These are phyloP conservation scores for Sturnus vulgaris DNA, from an alignment of 2,113 vertebrate genomes.

Conservation along the genomic window DNA sequence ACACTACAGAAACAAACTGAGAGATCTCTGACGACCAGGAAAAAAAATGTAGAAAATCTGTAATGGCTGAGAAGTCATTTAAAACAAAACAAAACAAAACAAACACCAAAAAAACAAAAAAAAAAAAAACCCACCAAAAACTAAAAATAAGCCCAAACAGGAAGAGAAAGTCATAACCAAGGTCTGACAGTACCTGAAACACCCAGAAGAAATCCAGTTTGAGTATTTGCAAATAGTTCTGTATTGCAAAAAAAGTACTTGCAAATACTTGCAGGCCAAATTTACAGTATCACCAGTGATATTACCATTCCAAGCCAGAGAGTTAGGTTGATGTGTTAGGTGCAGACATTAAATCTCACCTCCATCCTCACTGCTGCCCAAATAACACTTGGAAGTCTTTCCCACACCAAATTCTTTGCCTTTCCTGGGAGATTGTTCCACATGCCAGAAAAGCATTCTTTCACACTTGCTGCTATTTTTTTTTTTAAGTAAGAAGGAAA, in stretches of 20 bases:
- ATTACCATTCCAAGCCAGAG: neutral
- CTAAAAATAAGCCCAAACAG: no score
- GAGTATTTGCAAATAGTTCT: neutral
- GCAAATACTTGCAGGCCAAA: neutral
- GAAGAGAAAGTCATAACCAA: neutral
- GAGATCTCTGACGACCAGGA: neutral
- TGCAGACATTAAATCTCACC: neutral
- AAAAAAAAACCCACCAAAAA: no score
- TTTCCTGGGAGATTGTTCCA: neutral
- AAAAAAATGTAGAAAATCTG: neutral
- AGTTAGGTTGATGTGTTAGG: accelerated
- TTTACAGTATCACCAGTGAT: neutral
- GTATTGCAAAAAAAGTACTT: no score
- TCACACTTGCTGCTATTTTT: neutral
- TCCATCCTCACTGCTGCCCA: neutral
- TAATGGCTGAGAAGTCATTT: neutral
- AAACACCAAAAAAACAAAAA: no score
- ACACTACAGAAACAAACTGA: neutral
- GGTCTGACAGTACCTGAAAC: neutral
- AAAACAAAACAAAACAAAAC: neutral
- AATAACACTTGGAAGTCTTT: neutral
- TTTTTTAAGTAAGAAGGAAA: neutral
- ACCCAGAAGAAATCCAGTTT: neutral
- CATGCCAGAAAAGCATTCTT: neutral
- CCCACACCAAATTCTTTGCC: neutral